A percentile compares a stretch with the other conserved stretches of the same genome.
Evolutionary conservation across 2,888 invertebrate species (phyloP).

Genomic region (Noctua fimbriata): DNA sequence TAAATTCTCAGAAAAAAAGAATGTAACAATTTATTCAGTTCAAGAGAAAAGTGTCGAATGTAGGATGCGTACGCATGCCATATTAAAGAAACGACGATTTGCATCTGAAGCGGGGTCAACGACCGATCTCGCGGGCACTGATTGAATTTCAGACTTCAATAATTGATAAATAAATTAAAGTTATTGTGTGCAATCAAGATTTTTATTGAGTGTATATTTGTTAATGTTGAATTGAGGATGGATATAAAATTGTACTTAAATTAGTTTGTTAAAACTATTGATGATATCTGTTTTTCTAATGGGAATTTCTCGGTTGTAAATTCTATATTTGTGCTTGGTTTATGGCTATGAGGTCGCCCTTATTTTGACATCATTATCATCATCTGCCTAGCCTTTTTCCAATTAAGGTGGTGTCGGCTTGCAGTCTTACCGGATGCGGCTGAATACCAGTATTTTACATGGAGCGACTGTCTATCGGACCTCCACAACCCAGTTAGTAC

Average conservation of each 20-base stretch:
- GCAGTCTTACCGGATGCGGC: too few species aligned
- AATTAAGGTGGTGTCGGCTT: too few species aligned
- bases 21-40: constrained; percentile 33
- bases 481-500: too few species aligned
- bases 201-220: constrained; percentile 42
- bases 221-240: neutral
- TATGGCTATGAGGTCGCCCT: too few species aligned
- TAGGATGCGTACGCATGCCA: constrained; percentile 49
- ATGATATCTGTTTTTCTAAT: neutral
- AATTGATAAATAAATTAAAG: constrained; percentile 68
- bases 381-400: too few species aligned
- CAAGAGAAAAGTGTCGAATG: constrained; percentile 55
- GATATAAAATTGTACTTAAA: neutral
- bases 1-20: constrained; percentile 37
- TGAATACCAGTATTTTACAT: too few species aligned
- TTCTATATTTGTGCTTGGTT: neutral
- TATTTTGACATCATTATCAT: too few species aligned
- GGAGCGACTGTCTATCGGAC: too few species aligned
- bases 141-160: constrained; percentile 66
- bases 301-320: neutral
- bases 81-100: constrained; percentile 52
- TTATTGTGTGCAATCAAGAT: constrained; percentile 64
- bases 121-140: constrained; percentile 57
- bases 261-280: neutral
- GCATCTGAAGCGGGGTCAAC: constrained; percentile 61